phyloP scores from a whole-genome alignment of 2,113 vertebrate genomes.

The Siniperca chuatsi region DNA sequence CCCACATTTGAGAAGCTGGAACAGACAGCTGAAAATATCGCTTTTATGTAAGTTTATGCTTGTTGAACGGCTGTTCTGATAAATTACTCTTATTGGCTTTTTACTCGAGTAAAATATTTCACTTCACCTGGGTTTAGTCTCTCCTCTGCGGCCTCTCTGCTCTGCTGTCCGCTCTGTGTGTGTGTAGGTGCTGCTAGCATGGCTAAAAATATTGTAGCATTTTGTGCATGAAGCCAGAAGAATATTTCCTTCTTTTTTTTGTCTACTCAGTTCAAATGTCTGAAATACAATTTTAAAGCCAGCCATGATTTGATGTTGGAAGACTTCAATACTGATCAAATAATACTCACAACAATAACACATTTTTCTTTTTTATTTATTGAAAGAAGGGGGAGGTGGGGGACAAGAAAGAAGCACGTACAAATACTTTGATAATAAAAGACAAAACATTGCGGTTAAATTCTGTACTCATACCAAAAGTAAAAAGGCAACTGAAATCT shows the following conservation, averaged over 20 bases:
- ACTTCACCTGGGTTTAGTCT: too few relatives aligned
- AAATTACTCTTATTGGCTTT: too few relatives aligned
- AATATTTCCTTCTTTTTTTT: background rate
- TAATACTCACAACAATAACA: background rate
- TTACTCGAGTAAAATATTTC: too few relatives aligned
- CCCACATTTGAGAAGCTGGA: too few relatives aligned
- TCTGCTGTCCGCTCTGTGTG: too few relatives aligned
- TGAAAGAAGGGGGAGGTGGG: slow-evolving; percentile 72
- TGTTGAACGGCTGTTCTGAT: too few relatives aligned
- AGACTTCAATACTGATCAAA: background rate
- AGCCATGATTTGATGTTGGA: background rate
- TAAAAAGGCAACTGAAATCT: slow-evolving; percentile 77
- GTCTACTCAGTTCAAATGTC: background rate
- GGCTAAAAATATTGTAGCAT: too few relatives aligned
- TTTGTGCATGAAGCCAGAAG: background rate
- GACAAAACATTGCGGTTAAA: slow-evolving; percentile 77
- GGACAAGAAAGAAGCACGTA: slow-evolving; percentile 71
- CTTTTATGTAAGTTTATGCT: too few relatives aligned
- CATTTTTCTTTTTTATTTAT: slow-evolving; percentile 77
- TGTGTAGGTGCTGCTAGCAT: too few relatives aligned
- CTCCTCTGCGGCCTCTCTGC: too few relatives aligned
- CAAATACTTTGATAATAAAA: slow-evolving; percentile 79
- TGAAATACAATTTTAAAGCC: background rate
- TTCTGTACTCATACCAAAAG: slow-evolving; percentile 73
- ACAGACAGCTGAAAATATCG: too few relatives aligned